Evolutionary conservation across 1,140 invertebrate genomes (phyloP), one percentile per base, ranked within the genome.

Genomic region (Manduca sexta): DNA sequence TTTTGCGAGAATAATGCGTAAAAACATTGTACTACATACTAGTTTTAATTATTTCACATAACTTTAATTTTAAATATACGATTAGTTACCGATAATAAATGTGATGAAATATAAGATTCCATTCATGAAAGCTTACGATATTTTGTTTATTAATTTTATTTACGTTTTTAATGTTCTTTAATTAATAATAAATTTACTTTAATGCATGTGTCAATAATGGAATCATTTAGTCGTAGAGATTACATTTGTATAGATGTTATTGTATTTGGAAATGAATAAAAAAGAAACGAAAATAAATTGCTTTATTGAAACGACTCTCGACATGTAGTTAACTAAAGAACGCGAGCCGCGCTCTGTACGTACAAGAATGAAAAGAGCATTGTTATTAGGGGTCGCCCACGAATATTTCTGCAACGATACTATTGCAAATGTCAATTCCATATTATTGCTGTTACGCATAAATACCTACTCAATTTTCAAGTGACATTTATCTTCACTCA

Each of bases 181-280:
- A 58, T 60, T 52, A 49, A 44, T 42, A 57, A 48, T 56, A 52
- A 54, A 49, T 64, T 73, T 59, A 61, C 68, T 70, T 71, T 59
- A 71, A 56, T 74, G 70, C 73, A 84, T 80, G 74, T 76, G 69
- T 78, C 66, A 70, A 65, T 73, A 71, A 65, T 64, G 41, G 72
- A 68, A 71, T 68, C 66, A 69, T 81, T 76, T 82, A 84, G 76
- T 54, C 64, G 81, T 84, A 84, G 77, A 64, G 52, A 43, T 16
- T 73, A 73, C 57, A 72, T 79, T 75, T 84, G 77, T 81, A 84
- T 84, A 82, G 77, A 82, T 82, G 81, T 84, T 84, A 84, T 79
- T 82, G 80, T 84, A 83, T 70, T 81, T 84, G 75, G 63, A 75
- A 78, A 78, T 74, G 59, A 84, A 82, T 84, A 81, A 79, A 84